phyloP scores from a whole-genome alignment of 2,888 invertebrate genomes.

The Euplexia lucipara region DNA sequence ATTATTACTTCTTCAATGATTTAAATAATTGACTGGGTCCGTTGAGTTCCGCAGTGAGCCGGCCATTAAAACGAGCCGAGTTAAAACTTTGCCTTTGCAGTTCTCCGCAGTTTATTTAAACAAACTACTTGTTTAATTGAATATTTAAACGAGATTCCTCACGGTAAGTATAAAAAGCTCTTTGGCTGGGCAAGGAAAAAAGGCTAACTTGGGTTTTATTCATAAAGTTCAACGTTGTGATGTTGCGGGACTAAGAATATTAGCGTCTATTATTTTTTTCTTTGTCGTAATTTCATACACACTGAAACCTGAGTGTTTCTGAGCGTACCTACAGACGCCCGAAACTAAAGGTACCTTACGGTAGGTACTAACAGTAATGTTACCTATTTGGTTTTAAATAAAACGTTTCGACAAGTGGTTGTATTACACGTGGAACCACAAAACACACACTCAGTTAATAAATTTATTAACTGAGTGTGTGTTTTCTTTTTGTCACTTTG shows the following conservation, averaged over 20 bases:
- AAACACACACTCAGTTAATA: no score
- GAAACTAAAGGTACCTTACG: no score
- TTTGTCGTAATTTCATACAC: neutral
- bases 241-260: conserved; percentile 31
- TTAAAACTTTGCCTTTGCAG: conserved; percentile 45
- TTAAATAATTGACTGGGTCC: conserved; percentile 67
- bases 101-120: conserved; percentile 42
- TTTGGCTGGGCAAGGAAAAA: conserved; percentile 9
- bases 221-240: conserved; percentile 28
- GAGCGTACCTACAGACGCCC: neutral
- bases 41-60: conserved; percentile 19
- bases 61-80: conserved; percentile 38
- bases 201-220: conserved; percentile 34
- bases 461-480: no score
- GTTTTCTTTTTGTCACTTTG: no score
- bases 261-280: conserved; percentile 29
- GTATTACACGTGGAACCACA: no score
- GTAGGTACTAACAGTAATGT: conserved; percentile 3
- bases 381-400: neutral
- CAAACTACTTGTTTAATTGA: conserved; percentile 57
- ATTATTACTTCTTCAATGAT: conserved; percentile 68
- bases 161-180: conserved; percentile 22
- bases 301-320: neutral
- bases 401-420: neutral
- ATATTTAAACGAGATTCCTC: conserved; percentile 50